These are phyloP conservation scores for Platanista minor DNA, from an alignment of 2,113 vertebrate genomes.

Conservation along the genomic window DNA sequence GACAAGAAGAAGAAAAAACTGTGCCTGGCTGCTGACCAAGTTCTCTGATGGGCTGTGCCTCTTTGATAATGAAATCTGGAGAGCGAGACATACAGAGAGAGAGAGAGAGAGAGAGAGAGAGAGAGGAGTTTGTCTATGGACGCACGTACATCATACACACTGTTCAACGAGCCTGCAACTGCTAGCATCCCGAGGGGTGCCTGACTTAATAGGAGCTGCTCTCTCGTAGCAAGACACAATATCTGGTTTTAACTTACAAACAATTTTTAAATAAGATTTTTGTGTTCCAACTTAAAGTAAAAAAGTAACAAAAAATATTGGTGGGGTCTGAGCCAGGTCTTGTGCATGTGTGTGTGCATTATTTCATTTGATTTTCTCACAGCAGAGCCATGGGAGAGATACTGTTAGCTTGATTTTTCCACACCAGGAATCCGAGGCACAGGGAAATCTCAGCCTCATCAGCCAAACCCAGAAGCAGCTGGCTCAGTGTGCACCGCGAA, in stretches of 20 bases:
- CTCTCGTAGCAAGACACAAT: neutral
- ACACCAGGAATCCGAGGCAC: neutral
- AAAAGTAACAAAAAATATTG: neutral
- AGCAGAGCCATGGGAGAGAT: neutral
- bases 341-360: neutral
- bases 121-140: neutral
- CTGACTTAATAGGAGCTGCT: neutral
- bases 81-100: neutral
- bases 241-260: neutral
- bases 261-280: neutral
- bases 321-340: neutral
- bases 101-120: neutral
- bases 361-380: neutral
- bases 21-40: slow-evolving; percentile 15
- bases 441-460: neutral
- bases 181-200: neutral
- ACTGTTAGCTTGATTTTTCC: neutral
- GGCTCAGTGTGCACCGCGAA: neutral
- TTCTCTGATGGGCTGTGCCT: neutral
- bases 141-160: neutral
- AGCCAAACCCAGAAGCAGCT: neutral
- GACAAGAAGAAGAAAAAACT: neutral
- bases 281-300: neutral
- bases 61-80: slow-evolving; percentile 47
- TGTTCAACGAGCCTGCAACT: neutral